Percentiles rank a stretch among this genome's conserved stretches.
Evolutionary conservation across 2,888 invertebrate species (phyloP).

Genomic region (Eucera pruinosa): DNA sequence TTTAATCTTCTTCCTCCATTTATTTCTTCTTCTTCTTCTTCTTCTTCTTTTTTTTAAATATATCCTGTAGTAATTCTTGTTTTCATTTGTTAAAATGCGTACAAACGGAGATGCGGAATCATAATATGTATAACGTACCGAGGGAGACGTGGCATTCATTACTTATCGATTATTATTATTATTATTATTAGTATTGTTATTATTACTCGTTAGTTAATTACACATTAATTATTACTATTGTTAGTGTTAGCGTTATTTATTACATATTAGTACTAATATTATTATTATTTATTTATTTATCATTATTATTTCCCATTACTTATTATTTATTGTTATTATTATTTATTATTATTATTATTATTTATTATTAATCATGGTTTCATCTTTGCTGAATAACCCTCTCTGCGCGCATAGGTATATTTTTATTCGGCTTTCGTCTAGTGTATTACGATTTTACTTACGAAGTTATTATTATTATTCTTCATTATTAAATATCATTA

Average conservation of each 20-base stretch:
- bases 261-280: slow-evolving; percentile 52
- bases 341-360: slow-evolving; percentile 24
- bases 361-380: slow-evolving; percentile 48
- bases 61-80: slow-evolving; percentile 69
- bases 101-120: slow-evolving; percentile 80
- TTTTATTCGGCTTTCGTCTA: slow-evolving; percentile 49
- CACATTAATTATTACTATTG: slow-evolving; percentile 42
- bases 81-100: slow-evolving; percentile 74
- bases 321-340: slow-evolving; percentile 40
- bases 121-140: slow-evolving; percentile 75
- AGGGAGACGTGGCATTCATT: slow-evolving; percentile 69
- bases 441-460: slow-evolving; percentile 45
- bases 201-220: slow-evolving; percentile 42
- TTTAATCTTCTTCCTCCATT: no score
- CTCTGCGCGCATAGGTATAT: slow-evolving; percentile 42
- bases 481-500: slow-evolving; percentile 25
- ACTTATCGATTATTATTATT: slow-evolving; percentile 62
- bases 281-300: slow-evolving; percentile 40
- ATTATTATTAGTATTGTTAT: slow-evolving; percentile 42
- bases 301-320: slow-evolving; percentile 51
- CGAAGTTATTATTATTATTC: slow-evolving; percentile 42
- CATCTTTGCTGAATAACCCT: slow-evolving; percentile 45
- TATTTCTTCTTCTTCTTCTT: neutral
- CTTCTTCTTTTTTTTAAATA: slow-evolving; percentile 51
- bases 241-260: slow-evolving; percentile 54